A percentile compares a stretch with the other conserved stretches of the same genome.
Evolutionary conservation across 2,797 vertebrate genomes (phyloP).

Genomic region (Anabacerthia variegaticeps): DNA sequence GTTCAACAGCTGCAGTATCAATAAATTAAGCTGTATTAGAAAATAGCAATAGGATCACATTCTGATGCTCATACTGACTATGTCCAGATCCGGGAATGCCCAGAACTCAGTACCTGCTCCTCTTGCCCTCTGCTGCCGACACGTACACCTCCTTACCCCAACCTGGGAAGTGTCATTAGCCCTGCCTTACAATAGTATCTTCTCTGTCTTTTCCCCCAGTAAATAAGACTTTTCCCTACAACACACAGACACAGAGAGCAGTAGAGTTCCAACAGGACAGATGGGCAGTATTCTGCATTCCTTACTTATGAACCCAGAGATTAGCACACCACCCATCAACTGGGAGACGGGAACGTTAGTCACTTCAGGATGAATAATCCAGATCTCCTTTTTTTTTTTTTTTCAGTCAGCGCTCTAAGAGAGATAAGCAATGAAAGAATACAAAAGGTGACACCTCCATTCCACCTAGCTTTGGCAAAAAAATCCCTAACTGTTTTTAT

Average conservation of each 20-base stretch:
- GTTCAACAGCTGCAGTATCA: conserved; percentile 14
- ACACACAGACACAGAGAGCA: neutral
- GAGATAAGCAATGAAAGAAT: neutral
- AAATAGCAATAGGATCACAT: neutral
- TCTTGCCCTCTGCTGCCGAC: neutral
- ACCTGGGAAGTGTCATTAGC: neutral
- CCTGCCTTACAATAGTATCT: neutral
- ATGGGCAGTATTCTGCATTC: neutral
- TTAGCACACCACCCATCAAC: neutral
- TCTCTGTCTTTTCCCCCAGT: neutral
- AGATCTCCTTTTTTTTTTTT: neutral
- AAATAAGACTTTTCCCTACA: neutral
- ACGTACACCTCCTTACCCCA: neutral
- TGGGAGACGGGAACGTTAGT: neutral
- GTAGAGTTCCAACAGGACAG: neutral
- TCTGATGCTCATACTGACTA: neutral
- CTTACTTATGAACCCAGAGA: neutral
- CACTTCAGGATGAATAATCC: neutral
- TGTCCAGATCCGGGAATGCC: neutral
- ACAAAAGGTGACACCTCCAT: neutral
- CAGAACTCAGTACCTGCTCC: neutral
- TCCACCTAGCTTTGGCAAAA: neutral
- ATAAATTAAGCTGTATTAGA: conserved; percentile 37
- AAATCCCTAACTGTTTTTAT: neutral
- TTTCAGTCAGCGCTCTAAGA: neutral